Base-by-base conservation (phyloP, 2,797 vertebrate genomes). In the Lutra lutra region DNA sequence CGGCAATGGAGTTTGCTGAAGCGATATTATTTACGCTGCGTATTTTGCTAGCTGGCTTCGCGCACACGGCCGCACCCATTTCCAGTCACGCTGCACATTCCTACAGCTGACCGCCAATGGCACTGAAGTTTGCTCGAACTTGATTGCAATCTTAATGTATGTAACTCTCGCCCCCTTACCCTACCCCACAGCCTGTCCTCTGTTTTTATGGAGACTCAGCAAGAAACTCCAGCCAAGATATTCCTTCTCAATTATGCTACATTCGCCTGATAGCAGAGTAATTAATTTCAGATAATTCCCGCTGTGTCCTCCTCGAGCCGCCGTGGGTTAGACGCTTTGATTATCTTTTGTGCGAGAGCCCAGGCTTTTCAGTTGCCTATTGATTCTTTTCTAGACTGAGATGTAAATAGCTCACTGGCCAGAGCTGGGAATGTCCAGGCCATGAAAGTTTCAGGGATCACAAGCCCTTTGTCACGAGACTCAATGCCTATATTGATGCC, bases 401-500 rank as follows among this genome's bases (percentile, higher is more conserved):
- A 97, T 97, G 96, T 56, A 96, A 96, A 96, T 97, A 98, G 97
- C 85, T 25, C 93, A 32, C 66, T 97, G 80, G 87, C 92, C 66
- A 0, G 27, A 25, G 51, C 23, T 0, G 10, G 91, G 89, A 98
- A 96, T 96, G 97, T 62, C 87, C 77, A 90, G 94, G 75, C 95
- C 93, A 32, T 97, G 91, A 85, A 92, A 23, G 77, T 86, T 75
- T 29, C 78, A 68, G 93, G 94, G 88, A 96, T 84, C 97, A 97
- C 79, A 96, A 96, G 95, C 95, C 91, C 97, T 98, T 98, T 98
- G 97, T 98, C 97, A 84, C 85, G 56, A 91, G 95, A 58, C 72
- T 98, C 97, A 97, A 97, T 97, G 96, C 87, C 85, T 94, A 23
- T 97, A 89, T 98, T 98, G 97, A 97, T 95, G 93, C 40, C 75